phyloP scores from a whole-genome alignment of 2,797 vertebrate genomes.

The Urosaurus nigricauda region DNA sequence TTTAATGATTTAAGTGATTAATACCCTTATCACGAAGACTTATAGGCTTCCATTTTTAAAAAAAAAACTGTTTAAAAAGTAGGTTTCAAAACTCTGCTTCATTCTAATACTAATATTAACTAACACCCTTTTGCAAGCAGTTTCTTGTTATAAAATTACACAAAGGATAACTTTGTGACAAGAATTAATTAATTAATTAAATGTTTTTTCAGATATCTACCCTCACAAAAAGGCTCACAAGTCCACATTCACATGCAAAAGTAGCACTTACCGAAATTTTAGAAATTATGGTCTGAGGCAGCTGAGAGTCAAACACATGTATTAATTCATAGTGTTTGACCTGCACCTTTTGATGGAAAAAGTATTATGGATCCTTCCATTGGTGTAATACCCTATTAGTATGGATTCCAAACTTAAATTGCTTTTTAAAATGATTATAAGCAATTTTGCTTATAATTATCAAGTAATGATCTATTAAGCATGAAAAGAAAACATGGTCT shows the following conservation, averaged over 20 bases:
- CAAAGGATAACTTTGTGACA: neutral
- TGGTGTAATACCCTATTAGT: neutral
- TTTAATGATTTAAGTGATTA: neutral
- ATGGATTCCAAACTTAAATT: neutral
- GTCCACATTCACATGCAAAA: neutral
- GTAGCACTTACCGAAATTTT: neutral
- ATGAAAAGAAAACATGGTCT: neutral
- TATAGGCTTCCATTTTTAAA: neutral
- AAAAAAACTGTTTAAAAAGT: neutral
- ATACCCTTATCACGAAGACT: constrained; percentile 15
- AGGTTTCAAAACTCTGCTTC: neutral
- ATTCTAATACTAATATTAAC: neutral
- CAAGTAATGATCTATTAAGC: neutral
- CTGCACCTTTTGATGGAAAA: neutral
- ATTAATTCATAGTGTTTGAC: neutral
- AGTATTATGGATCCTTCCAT: neutral
- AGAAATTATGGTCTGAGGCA: neutral
- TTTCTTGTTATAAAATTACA: neutral
- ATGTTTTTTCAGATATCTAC: neutral
- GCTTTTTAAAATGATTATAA: neutral
- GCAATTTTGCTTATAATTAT: too few relatives aligned
- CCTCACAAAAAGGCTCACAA: neutral
- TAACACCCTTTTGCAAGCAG: neutral
- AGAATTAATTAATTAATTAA: neutral
- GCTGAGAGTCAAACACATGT: neutral